These are phyloP conservation scores for Orchestes rusci DNA, from an alignment of 2,888 invertebrate genomes.

Conservation along the genomic window DNA sequence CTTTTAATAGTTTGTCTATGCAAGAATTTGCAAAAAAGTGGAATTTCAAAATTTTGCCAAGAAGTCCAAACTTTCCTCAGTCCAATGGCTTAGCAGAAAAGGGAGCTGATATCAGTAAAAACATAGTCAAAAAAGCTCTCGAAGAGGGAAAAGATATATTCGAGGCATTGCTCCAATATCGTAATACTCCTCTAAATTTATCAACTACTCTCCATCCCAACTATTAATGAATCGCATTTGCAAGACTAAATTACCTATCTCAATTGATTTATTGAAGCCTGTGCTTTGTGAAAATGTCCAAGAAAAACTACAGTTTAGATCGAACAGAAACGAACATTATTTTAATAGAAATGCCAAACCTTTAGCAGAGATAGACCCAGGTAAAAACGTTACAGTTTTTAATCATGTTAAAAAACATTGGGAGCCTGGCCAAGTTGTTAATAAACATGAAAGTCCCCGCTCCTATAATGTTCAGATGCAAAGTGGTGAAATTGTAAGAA, in stretches of 20 bases:
- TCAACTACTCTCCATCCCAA: conserved; percentile 4
- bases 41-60: conserved; percentile 12
- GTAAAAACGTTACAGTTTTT: background rate
- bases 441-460: background rate
- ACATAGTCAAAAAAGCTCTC: conserved; percentile 1
- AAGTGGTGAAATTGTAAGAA: background rate
- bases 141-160: conserved; percentile 13
- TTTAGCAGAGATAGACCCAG: background rate
- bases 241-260: conserved; percentile 18
- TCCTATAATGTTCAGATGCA: background rate
- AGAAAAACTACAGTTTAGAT: background rate
- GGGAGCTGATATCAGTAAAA: conserved; percentile 7
- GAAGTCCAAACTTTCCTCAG: conserved; percentile 9
- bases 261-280: background rate
- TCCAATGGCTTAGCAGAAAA: conserved; percentile 10
- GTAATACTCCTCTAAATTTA: conserved; percentile 21
- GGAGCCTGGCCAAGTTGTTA: conserved; percentile 1
- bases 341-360: background rate
- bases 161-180: conserved; percentile 24
- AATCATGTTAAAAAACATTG: conserved; percentile 2
- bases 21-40: conserved; percentile 9
- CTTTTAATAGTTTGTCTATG: conserved; percentile 12
- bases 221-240: conserved; percentile 15
- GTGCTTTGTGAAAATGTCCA: conserved; percentile 1
- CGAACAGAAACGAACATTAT: background rate